Percentiles rank a stretch among this genome's conserved stretches.
Evolutionary conservation across 2,888 invertebrate species (phyloP).

Genomic region (Hypomecis atomaria): DNA sequence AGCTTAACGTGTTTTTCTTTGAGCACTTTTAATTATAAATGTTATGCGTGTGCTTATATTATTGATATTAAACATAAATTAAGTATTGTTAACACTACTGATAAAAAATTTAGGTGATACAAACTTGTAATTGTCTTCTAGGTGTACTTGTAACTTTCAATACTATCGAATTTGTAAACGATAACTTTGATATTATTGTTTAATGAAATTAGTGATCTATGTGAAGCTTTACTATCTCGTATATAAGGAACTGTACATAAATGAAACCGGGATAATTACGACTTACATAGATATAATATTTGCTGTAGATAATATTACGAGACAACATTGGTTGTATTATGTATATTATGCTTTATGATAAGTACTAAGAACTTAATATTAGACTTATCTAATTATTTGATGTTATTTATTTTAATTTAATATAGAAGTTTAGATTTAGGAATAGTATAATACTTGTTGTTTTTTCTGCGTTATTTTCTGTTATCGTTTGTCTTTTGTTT

Average conservation of each 20-base stretch:
- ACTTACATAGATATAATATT: slow-evolving; percentile 76
- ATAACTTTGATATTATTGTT: slow-evolving; percentile 31
- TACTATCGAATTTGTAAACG: slow-evolving; percentile 43
- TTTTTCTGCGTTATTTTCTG: not conserved
- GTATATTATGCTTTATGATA: slow-evolving; percentile 46
- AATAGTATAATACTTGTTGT: not conserved
- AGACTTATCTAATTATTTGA: slow-evolving; percentile 26
- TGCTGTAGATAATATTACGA: slow-evolving; percentile 54
- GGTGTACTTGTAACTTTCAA: slow-evolving; percentile 29
- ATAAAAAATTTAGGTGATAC: slow-evolving; percentile 27
- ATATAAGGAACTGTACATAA: slow-evolving; percentile 75
- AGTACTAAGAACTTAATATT: slow-evolving; percentile 33
- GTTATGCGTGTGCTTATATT: slow-evolving; percentile 1
- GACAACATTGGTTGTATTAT: slow-evolving; percentile 39
- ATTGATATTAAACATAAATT: not conserved
- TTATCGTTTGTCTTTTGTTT: not conserved
- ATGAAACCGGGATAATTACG: slow-evolving; percentile 83
- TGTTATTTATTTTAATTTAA: not conserved
- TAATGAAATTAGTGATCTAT: slow-evolving; percentile 60
- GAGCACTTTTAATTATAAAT: slow-evolving; percentile 1
- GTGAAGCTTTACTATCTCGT: slow-evolving; percentile 74
- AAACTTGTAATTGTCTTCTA: slow-evolving; percentile 30
- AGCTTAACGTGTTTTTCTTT: not conserved
- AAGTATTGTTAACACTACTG: slow-evolving; percentile 18
- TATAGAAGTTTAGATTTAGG: not conserved